Evolutionary conservation across 2,888 invertebrate species (phyloP).

Genomic region (Stegophylla sp.): DNA sequence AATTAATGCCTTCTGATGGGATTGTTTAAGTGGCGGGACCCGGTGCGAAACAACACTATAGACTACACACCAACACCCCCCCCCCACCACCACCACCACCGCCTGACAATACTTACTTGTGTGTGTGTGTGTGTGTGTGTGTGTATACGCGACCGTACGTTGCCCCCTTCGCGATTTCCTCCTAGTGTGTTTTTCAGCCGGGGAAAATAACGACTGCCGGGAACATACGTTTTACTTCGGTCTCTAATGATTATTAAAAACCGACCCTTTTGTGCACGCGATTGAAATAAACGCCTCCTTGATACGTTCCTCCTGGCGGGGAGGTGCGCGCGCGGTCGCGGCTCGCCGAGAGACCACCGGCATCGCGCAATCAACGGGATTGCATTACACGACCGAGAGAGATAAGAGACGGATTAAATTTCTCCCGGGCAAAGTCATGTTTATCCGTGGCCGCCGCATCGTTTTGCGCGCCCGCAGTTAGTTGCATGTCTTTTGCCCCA

Average conservation of each 20-base stretch:
- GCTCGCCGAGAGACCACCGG: neutral
- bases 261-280: constrained; percentile 57
- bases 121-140: too few species aligned
- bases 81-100: neutral
- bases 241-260: constrained; percentile 58
- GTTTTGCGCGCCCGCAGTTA: neutral
- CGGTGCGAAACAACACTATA: constrained; percentile 27
- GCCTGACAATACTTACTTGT: neutral
- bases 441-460: constrained; percentile 9
- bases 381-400: constrained; percentile 42
- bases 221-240: constrained; percentile 52
- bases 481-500: neutral
- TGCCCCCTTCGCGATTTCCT: constrained; percentile 15
- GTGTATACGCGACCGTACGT: too few species aligned
- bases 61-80: neutral
- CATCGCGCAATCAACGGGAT: constrained; percentile 55
- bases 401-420: constrained; percentile 58
- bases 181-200: constrained; percentile 32
- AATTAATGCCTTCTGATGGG: constrained; percentile 57
- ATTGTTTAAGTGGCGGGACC: constrained; percentile 50
- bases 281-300: constrained; percentile 56
- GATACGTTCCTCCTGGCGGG: constrained; percentile 12
- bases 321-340: neutral
- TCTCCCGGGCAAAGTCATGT: constrained; percentile 20
- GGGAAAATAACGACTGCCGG: constrained; percentile 49